These are phyloP conservation scores for Pseudomyrmex concolor DNA, from an alignment of 1,140 invertebrate genomes.

Conservation along the genomic window DNA sequence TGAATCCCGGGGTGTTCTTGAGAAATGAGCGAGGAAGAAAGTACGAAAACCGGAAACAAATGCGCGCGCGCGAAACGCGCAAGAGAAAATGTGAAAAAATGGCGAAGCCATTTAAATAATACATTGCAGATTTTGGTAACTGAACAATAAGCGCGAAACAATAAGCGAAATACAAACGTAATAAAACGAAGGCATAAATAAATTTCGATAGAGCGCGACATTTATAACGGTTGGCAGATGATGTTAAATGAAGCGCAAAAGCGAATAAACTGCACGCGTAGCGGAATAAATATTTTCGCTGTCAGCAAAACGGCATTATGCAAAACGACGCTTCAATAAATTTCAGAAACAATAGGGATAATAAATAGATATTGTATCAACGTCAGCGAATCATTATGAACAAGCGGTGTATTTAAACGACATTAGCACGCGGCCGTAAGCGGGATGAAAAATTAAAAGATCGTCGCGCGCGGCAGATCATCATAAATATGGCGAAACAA, in stretches of 20 bases:
- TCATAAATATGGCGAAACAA: too few species aligned
- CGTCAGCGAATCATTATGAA: slow-evolving; percentile 50
- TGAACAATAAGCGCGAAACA: slow-evolving; percentile 14
- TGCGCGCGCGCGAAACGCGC: neutral
- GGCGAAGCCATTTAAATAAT: too few species aligned
- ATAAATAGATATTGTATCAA: slow-evolving; percentile 55
- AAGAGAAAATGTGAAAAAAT: neutral
- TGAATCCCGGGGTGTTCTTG: neutral
- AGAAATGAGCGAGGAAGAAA: neutral
- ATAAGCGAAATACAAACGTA: neutral
- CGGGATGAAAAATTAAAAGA: slow-evolving; percentile 34
- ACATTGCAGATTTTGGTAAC: slow-evolving; percentile 8
- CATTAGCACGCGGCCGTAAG: slow-evolving; percentile 21
- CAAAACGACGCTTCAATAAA: slow-evolving; percentile 57
- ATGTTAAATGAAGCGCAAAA: slow-evolving; percentile 44
- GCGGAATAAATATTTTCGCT: slow-evolving; percentile 55
- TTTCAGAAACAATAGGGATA: slow-evolving; percentile 45
- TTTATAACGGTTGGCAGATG: slow-evolving; percentile 52
- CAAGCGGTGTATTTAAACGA: slow-evolving; percentile 37
- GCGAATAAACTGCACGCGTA: slow-evolving; percentile 51
- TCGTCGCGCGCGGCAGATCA: neutral
- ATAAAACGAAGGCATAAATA: slow-evolving; percentile 22
- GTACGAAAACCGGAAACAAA: neutral
- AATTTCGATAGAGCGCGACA: slow-evolving; percentile 41
- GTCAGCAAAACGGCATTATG: slow-evolving; percentile 55